A percentile compares a stretch with the other conserved stretches of the same genome.
phyloP scores from a whole-genome alignment of 2,797 vertebrate genomes.

The Esox masquinongy region DNA sequence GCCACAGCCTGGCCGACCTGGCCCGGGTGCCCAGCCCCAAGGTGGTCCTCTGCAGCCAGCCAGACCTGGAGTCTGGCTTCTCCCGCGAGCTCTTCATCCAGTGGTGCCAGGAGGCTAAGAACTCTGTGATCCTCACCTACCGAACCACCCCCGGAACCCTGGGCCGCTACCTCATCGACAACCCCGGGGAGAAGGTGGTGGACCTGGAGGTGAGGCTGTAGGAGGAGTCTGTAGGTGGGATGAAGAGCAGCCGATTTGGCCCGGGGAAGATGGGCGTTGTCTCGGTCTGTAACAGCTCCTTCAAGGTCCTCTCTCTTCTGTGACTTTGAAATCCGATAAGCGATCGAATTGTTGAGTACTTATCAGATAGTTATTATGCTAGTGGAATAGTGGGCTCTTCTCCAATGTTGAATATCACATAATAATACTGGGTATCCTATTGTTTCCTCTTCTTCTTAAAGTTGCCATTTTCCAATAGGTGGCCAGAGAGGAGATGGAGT shows the following conservation, averaged over 20 bases:
- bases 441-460: too few species aligned
- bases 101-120: slow-evolving; percentile 93
- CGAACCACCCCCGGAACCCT: slow-evolving; percentile 96
- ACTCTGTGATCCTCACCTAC: slow-evolving; percentile 95
- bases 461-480: too few species aligned
- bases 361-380: too few species aligned
- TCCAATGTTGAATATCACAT: too few species aligned
- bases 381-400: too few species aligned
- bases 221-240: neutral
- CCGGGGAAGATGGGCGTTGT: too few species aligned
- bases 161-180: slow-evolving; percentile 92
- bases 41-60: slow-evolving; percentile 97
- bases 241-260: neutral
- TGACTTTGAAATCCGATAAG: too few species aligned
- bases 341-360: too few species aligned
- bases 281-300: too few species aligned
- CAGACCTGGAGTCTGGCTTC: slow-evolving; percentile 96
- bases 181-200: slow-evolving; percentile 92
- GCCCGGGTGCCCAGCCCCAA: slow-evolving; percentile 95
- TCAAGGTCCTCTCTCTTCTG: too few species aligned
- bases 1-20: slow-evolving; percentile 93
- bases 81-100: slow-evolving; percentile 98
- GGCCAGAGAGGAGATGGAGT: too few species aligned
- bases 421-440: too few species aligned
- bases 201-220: slow-evolving; percentile 88